phyloP scores from a whole-genome alignment of 2,113 vertebrate genomes.

The Acanthochromis polyacanthus region DNA sequence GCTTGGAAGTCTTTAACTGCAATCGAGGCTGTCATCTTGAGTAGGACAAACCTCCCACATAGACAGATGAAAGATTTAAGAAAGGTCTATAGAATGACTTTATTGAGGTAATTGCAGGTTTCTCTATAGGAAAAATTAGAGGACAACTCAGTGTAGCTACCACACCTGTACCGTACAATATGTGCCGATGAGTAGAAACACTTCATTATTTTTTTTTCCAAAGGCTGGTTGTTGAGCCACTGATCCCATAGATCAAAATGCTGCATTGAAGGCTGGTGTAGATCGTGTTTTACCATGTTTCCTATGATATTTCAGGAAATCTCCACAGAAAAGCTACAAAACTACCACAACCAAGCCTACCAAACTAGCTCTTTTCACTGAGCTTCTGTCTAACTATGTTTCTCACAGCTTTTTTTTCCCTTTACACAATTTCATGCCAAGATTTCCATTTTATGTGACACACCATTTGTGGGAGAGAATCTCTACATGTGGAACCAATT shows the following conservation, averaged over 20 bases:
- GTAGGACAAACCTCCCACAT: constrained; percentile 30
- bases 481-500: constrained; percentile 82
- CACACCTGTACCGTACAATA: constrained; percentile 38
- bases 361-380: constrained; percentile 13
- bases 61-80: constrained; percentile 45
- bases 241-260: constrained; percentile 3
- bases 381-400: constrained; percentile 56
- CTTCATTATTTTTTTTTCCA: neutral
- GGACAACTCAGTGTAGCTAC: constrained; percentile 35
- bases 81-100: constrained; percentile 49
- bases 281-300: constrained; percentile 1
- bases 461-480: constrained; percentile 77
- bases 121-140: constrained; percentile 49
- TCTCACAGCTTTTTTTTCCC: constrained; percentile 36
- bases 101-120: constrained; percentile 56
- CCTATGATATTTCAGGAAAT: constrained; percentile 11
- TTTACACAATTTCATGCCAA: constrained; percentile 67
- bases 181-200: constrained; percentile 29
- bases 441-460: constrained; percentile 77
- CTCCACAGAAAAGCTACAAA: constrained; percentile 22
- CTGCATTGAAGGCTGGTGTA: constrained; percentile 3
- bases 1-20: constrained; percentile 28
- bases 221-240: constrained; percentile 11
- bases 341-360: neutral
- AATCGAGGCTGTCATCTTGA: constrained; percentile 34